Conservation (phyloP, 2,113 vertebrate genomes). For the Sebastes fasciatus region DNA sequence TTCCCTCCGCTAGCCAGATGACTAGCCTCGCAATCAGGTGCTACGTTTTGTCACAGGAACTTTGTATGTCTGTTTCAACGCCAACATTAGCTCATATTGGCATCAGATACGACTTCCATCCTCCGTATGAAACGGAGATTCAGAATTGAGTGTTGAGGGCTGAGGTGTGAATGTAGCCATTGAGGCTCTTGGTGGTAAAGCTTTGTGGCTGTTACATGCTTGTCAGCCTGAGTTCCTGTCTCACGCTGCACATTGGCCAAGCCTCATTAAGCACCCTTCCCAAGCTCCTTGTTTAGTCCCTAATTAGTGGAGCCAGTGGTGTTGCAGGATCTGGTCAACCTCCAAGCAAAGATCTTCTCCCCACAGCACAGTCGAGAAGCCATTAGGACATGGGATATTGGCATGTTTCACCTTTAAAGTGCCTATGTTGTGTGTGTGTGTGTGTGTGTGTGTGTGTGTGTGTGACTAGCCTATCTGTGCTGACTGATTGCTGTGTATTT, state of each 20-base stretch:
- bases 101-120: not conserved
- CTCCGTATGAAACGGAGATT: not conserved
- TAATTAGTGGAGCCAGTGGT: slow-evolving; percentile 71
- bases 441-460: slow-evolving; percentile 11
- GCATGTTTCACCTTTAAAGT: slow-evolving; percentile 46
- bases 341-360: slow-evolving; percentile 49
- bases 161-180: slow-evolving; percentile 15
- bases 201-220: slow-evolving; percentile 41
- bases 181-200: slow-evolving; percentile 21
- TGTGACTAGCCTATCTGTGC: not conserved
- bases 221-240: slow-evolving; percentile 52
- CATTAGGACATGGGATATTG: slow-evolving; percentile 44
- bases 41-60: not conserved
- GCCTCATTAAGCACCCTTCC: slow-evolving; percentile 73
- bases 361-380: slow-evolving; percentile 30
- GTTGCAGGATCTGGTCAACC: slow-evolving; percentile 63
- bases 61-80: not conserved
- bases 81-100: not conserved
- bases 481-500: slow-evolving; percentile 49
- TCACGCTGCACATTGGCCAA: slow-evolving; percentile 61
- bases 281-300: slow-evolving; percentile 65
- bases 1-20: not conserved
- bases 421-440: not conserved
- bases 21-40: not conserved
- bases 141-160: not conserved